Evolutionary conservation across 1,140 invertebrate genomes (phyloP), one percentile per base, ranked within the genome.

Genomic region (Hyphantria cunea): DNA sequence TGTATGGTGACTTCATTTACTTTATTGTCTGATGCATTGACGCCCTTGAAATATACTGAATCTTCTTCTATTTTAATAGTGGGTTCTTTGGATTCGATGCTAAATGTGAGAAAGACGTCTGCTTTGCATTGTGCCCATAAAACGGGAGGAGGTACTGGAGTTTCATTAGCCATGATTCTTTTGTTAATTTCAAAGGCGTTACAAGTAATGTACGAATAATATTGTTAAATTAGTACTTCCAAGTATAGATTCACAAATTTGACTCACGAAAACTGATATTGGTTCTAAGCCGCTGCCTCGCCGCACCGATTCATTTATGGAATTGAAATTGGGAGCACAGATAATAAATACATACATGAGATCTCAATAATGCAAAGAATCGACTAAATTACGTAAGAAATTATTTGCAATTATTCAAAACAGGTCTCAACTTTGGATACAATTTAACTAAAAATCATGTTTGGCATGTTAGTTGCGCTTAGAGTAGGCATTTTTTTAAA

Each of bases 51-150:
- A 83, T 94, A 94, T 80, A 99, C 90, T 78, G 94, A 95, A 66
- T 96, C 94, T 70, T 95, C 90, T 96, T 96, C 76, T 98, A 93
- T 92, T 93, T 94, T 80, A 67, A 91, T 86, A 69, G 62, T 75
- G 63, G 97, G 97, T 80, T 97, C 93, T 92, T 96, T 96, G 83
- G 95, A 96, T 93, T 98, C 97, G 75, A 99, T 89, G 87, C 95
- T 96, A 79, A 99, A 95, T 58, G 97, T 98, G 61, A 99, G 90
- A 83, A 95, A 98, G 53, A 99, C 88, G 67, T 95, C 91, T 79
- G 95, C 93, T 74, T 93, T 94, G 73, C 96, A 93, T 87, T 99
- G 97, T 34, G 98, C 98, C 98, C 98, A 99, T 84, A 96, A 93
- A 54, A 98, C 95, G 61, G 96, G 93, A 51, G 97, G 97, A 73